A percentile compares a stretch with the other conserved stretches of the same genome.
Conservation (phyloP, 2,888 invertebrate genomes). For the Clusia tigrina region DNA sequence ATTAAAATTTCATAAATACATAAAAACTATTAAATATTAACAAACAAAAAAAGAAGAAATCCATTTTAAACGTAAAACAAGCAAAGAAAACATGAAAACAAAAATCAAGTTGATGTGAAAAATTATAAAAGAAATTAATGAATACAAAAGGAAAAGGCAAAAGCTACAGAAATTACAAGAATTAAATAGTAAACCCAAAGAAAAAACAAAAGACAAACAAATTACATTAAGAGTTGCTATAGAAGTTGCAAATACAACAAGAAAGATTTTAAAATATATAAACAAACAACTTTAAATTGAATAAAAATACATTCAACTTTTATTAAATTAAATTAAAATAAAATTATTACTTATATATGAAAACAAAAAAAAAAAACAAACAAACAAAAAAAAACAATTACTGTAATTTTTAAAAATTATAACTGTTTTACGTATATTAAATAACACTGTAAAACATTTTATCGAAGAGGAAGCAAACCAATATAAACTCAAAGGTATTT, state of each 20-base stretch:
- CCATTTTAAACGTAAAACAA: slow-evolving; percentile 3
- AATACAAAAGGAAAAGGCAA: too few species aligned
- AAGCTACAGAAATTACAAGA: slow-evolving; percentile 7
- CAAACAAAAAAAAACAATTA: too few species aligned
- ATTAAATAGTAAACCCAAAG: slow-evolving; percentile 9
- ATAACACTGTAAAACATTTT: slow-evolving; percentile 15
- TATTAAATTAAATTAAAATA: slow-evolving; percentile 20
- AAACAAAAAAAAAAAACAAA: slow-evolving; percentile 26
- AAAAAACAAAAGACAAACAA: slow-evolving; percentile 13
- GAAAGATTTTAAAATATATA: too few species aligned
- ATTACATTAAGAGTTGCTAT: slow-evolving; percentile 33
- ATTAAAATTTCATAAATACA: slow-evolving; percentile 36
- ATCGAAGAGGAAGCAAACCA: slow-evolving; percentile 1
- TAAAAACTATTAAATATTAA: slow-evolving; percentile 30
- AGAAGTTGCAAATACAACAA: slow-evolving; percentile 25
- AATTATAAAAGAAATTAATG: neutral
- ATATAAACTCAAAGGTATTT: slow-evolving; percentile 22
- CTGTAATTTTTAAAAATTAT: slow-evolving; percentile 16
- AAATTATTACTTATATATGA: slow-evolving; percentile 34
- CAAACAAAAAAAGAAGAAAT: slow-evolving; percentile 28
- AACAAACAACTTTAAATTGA: too few species aligned
- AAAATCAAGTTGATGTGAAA: neutral
- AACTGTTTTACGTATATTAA: slow-evolving; percentile 14
- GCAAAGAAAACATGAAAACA: neutral
- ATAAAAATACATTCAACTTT: slow-evolving; percentile 32